Percentiles rank a stretch among this genome's conserved stretches.
phyloP scores from a whole-genome alignment of 2,797 vertebrate species.

The Eurystomus glaucurus region DNA sequence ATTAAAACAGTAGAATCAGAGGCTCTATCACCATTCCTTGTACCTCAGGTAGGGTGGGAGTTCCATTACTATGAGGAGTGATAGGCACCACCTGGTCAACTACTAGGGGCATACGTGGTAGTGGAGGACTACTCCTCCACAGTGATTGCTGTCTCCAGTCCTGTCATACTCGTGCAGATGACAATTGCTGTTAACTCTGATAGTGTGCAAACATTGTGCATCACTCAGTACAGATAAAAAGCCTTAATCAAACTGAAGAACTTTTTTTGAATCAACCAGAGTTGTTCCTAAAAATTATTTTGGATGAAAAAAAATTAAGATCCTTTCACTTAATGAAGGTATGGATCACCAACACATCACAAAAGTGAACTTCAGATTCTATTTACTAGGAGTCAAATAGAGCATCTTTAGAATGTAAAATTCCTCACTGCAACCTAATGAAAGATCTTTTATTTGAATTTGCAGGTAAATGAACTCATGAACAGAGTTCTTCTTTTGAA shows the following conservation, averaged over 20 bases:
- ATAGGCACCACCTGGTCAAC: neutral
- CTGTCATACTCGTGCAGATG: neutral
- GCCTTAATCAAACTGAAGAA: neutral
- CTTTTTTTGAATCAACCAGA: neutral
- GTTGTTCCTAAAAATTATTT: neutral
- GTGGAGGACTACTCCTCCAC: neutral
- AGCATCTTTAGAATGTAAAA: neutral
- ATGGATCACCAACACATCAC: neutral
- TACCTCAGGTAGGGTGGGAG: neutral
- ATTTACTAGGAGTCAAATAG: neutral
- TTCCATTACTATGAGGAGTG: neutral
- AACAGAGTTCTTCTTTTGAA: slow-evolving; percentile 90
- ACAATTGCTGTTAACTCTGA: neutral
- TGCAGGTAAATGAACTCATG: slow-evolving; percentile 91
- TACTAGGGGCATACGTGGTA: neutral
- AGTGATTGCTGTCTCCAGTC: neutral
- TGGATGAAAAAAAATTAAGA: neutral
- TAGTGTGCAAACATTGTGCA: neutral
- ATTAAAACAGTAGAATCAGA: neutral
- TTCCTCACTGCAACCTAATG: neutral
- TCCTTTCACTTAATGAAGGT: neutral
- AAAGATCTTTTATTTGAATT: slow-evolving; percentile 30
- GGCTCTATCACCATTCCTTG: neutral
- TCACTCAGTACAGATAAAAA: neutral
- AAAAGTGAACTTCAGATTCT: neutral